Evolutionary conservation across 1,140 invertebrate species (phyloP).

Genomic region (Harpegnathos saltator): DNA sequence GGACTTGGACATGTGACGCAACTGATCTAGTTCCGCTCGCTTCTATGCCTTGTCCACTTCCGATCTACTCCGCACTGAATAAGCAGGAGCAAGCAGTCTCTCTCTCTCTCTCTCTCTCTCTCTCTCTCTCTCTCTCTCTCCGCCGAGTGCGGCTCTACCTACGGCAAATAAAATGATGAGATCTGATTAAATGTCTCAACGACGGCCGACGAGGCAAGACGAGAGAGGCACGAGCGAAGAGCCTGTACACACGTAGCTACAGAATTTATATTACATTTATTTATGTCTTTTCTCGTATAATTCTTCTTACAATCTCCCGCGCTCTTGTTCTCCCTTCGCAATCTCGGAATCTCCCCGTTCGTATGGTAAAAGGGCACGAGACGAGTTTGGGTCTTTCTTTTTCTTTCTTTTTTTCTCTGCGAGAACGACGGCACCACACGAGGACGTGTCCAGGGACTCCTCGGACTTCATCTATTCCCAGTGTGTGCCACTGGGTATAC

Average conservation of each 20-base stretch:
- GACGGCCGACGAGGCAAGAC: conserved; percentile 27
- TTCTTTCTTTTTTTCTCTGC: too few species aligned
- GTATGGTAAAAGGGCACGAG: conserved; percentile 63
- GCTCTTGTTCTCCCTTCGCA: conserved; percentile 30
- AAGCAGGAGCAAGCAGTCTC: too few species aligned
- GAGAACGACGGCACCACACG: conserved; percentile 21
- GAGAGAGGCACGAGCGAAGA: conserved; percentile 47
- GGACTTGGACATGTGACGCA: too few species aligned
- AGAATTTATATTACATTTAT: conserved; percentile 86
- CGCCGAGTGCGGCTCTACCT: not conserved
- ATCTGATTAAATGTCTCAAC: not conserved
- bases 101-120: too few species aligned
- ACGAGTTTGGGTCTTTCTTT: conserved; percentile 47
- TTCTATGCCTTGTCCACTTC: too few species aligned
- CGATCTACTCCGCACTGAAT: not conserved
- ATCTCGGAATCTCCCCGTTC: conserved; percentile 51
- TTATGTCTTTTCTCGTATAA: conserved; percentile 80
- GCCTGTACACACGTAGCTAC: conserved; percentile 69
- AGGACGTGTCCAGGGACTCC: too few species aligned
- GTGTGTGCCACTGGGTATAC: too few species aligned
- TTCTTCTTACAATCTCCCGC: conserved; percentile 74
- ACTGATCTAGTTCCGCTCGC: too few species aligned
- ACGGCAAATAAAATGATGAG: too few species aligned
- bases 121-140: too few species aligned
- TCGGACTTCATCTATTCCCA: too few species aligned